Percentiles rank a stretch among this genome's conserved stretches.
These are phyloP conservation scores for Manis javanica DNA, from an alignment of 2,797 vertebrate genomes.

Conservation along the genomic window DNA sequence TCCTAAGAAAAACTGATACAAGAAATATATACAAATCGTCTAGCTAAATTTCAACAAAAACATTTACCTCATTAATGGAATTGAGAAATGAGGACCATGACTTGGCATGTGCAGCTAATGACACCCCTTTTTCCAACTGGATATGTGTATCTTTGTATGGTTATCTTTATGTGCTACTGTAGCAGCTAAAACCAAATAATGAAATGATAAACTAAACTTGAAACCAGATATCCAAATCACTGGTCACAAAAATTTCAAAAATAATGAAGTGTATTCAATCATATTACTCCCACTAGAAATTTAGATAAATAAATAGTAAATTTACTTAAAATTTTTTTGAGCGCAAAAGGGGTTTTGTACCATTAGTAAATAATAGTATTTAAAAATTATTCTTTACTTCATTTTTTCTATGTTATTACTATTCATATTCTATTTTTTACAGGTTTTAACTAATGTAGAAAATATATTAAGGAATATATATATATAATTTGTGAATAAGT, in stretches of 20 bases:
- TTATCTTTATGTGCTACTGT: background rate
- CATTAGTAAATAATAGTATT: background rate
- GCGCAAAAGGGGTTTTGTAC: background rate
- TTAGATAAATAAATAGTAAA: background rate
- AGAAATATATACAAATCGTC: background rate
- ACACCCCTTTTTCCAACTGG: background rate
- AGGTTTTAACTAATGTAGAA: background rate
- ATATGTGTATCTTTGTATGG: background rate
- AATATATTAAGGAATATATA: background rate
- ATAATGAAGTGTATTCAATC: background rate
- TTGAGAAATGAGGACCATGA: background rate
- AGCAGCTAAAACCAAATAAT: background rate
- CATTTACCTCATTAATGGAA: background rate
- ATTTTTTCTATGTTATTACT: background rate
- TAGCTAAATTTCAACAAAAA: background rate
- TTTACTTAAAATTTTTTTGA: background rate
- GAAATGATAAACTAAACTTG: constrained; percentile 2
- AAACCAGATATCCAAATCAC: background rate
- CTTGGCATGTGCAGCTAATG: background rate
- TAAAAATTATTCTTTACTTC: background rate
- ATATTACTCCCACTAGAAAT: background rate
- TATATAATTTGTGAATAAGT: background rate
- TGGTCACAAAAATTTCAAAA: background rate
- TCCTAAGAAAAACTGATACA: background rate
- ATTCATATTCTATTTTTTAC: background rate